These are phyloP conservation scores for Prosapia bicincta DNA, from an alignment of 2,888 invertebrate species.

Conservation along the genomic window DNA sequence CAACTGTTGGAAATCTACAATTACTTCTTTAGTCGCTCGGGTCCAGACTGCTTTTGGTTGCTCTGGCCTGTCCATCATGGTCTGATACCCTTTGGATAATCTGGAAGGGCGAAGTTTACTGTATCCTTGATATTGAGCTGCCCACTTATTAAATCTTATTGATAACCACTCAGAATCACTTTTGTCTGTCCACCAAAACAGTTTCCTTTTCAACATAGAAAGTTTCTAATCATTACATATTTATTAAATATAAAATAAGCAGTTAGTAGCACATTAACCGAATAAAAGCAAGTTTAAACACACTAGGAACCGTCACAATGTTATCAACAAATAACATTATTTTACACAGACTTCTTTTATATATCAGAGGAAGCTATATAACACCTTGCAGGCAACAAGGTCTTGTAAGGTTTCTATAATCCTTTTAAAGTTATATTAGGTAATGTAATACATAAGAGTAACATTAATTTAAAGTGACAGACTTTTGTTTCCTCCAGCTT, in stretches of 20 bases:
- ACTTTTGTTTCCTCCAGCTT: too few relatives aligned
- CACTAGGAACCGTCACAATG: background rate
- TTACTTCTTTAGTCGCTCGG: conserved; percentile 7
- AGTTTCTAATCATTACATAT: background rate
- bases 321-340: background rate
- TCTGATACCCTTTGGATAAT: conserved; percentile 26
- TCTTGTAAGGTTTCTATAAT: background rate
- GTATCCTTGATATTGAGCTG: conserved; percentile 30
- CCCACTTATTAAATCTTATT: conserved; percentile 27
- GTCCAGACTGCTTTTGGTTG: conserved; percentile 7
- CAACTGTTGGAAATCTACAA: conserved; percentile 1
- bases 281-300: background rate
- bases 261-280: background rate
- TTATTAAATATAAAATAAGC: background rate
- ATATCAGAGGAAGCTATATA: background rate
- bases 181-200: background rate
- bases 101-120: conserved; percentile 18
- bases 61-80: conserved; percentile 24
- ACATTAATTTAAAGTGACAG: too few relatives aligned
- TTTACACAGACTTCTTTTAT: background rate
- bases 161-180: conserved; percentile 28
- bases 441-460: background rate
- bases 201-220: background rate
- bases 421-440: background rate
- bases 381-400: background rate